phyloP scores from a whole-genome alignment of 2,113 vertebrate species.

The Labeo catla region DNA sequence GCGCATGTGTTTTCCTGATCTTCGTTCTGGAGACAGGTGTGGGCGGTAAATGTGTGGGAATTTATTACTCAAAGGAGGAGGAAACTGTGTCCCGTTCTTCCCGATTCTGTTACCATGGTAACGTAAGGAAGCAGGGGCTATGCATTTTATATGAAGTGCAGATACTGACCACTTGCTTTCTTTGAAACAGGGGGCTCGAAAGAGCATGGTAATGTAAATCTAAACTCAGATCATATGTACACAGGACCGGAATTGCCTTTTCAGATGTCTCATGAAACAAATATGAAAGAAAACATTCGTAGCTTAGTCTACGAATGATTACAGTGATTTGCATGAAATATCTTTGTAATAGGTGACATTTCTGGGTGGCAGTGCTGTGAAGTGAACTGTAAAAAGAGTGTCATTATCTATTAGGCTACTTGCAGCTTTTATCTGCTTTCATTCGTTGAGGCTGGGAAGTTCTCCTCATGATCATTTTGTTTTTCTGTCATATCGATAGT shows the following conservation, averaged over 20 bases:
- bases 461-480: background rate
- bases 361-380: background rate
- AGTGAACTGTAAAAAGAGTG: background rate
- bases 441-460: background rate
- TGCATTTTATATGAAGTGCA: constrained; percentile 13
- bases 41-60: background rate
- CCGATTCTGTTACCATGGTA: constrained; percentile 21
- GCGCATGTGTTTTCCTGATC: background rate
- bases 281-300: background rate
- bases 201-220: background rate
- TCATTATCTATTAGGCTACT: background rate
- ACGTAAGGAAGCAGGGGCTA: constrained; percentile 12
- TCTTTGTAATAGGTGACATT: background rate
- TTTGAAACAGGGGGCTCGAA: constrained; percentile 8
- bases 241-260: background rate
- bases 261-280: background rate
- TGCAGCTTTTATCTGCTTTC: background rate
- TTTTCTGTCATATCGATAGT: background rate
- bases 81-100: background rate
- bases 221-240: background rate
- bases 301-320: background rate
- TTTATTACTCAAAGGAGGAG: constrained; percentile 3
- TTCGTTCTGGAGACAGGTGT: constrained; percentile 14
- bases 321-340: background rate
- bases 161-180: background rate